These are phyloP conservation scores for Ascidia mentula DNA, from an alignment of 23 tunicate species.

Conservation along the genomic window DNA sequence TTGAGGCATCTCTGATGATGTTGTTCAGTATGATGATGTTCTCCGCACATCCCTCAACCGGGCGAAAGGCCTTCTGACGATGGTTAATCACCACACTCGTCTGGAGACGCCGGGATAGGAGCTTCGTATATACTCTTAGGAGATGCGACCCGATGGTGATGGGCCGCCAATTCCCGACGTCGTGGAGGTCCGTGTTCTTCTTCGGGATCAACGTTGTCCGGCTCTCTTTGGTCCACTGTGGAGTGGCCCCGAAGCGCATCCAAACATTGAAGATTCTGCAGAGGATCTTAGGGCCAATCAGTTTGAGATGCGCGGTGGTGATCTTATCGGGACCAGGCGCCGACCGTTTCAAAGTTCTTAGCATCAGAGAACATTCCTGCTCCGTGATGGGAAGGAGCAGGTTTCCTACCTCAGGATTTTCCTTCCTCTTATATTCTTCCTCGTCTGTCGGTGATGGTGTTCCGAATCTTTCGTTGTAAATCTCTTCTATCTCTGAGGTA, in stretches of 20 bases:
- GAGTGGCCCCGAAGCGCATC: slow-evolving; percentile 5
- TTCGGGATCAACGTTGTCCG: neutral
- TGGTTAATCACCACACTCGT: neutral
- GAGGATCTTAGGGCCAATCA: neutral
- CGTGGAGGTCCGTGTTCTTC: neutral
- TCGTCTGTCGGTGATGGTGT: neutral
- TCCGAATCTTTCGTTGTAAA: neutral
- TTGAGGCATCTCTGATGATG: neutral
- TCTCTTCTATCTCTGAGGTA: neutral
- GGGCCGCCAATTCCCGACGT: neutral
- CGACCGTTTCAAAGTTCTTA: neutral
- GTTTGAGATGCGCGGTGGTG: neutral
- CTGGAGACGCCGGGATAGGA: neutral
- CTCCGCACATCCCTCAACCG: slow-evolving; percentile 25
- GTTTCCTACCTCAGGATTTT: neutral
- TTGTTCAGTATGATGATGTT: neutral
- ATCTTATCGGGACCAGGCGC: neutral
- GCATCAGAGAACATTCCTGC: neutral
- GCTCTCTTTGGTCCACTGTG: neutral
- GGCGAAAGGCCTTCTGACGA: slow-evolving; percentile 11
- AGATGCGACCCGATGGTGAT: neutral
- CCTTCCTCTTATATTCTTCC: neutral
- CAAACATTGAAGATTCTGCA: neutral
- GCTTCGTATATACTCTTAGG: neutral
- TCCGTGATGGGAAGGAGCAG: neutral